These are phyloP conservation scores for Troglohyphantes excavatus DNA, from an alignment of 2,888 invertebrate genomes.

Conservation along the genomic window DNA sequence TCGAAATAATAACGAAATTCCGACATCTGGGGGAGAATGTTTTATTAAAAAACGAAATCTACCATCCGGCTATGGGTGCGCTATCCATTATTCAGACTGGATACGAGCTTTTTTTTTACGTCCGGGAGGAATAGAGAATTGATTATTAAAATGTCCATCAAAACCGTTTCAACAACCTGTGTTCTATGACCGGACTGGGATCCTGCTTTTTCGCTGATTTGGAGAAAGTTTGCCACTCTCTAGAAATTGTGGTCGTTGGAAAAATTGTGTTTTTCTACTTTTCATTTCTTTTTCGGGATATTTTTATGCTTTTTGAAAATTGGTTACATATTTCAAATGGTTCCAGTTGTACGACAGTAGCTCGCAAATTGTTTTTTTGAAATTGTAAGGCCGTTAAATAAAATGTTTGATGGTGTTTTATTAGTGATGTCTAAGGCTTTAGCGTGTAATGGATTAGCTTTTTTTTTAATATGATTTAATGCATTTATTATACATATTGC, in stretches of 20 bases:
- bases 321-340: too few relatives aligned
- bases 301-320: too few relatives aligned
- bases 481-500: too few relatives aligned
- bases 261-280: background rate
- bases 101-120: background rate
- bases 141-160: slow-evolving; percentile 64
- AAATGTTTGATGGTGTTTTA: too few relatives aligned
- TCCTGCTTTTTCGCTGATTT: background rate
- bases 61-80: slow-evolving; percentile 10
- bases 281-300: background rate
- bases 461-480: too few relatives aligned
- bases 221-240: background rate
- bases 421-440: too few relatives aligned
- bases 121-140: slow-evolving; percentile 40
- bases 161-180: slow-evolving; percentile 15
- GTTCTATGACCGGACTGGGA: slow-evolving; percentile 12
- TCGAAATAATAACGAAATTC: slow-evolving; percentile 46
- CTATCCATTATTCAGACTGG: slow-evolving; percentile 49
- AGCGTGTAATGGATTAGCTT: too few relatives aligned
- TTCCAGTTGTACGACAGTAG: too few relatives aligned
- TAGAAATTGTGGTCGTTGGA: background rate
- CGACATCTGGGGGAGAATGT: slow-evolving; percentile 43
- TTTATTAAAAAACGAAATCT: slow-evolving; percentile 50
- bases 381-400: too few relatives aligned
- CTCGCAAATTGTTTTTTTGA: too few relatives aligned